Conservation (phyloP, 2,797 vertebrate genomes). For the Sternarchorhynchus goeldii region DNA sequence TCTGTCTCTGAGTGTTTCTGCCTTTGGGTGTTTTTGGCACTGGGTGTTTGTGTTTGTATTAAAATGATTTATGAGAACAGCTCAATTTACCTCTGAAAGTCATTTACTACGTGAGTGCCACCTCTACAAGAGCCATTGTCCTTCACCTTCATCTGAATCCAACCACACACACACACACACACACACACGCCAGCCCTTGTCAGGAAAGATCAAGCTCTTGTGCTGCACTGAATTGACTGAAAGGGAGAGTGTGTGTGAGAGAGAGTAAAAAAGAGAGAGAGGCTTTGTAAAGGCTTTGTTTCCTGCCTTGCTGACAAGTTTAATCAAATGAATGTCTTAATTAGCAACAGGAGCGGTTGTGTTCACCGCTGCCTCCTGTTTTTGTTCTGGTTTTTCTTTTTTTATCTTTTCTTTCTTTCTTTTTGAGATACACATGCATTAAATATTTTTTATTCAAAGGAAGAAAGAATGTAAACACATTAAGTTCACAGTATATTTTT, state of each 20-base stretch:
- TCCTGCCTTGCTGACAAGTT: conserved; percentile 48
- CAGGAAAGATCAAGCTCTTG: conserved; percentile 23
- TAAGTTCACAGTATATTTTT: too few relatives aligned
- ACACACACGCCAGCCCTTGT: not conserved
- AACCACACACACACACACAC: not conserved
- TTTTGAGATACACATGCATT: too few relatives aligned
- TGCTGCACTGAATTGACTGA: conserved; percentile 30
- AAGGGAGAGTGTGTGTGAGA: too few relatives aligned
- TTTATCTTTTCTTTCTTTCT: too few relatives aligned
- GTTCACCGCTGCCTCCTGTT: not conserved
- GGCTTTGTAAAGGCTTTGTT: conserved; percentile 17
- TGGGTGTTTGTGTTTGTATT: not conserved
- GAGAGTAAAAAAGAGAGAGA: too few relatives aligned
- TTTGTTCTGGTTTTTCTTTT: not conserved
- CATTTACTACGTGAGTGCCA: not conserved
- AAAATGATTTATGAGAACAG: conserved; percentile 34
- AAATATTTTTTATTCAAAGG: too few relatives aligned
- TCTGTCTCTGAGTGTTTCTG: conserved; percentile 27
- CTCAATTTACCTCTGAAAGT: conserved; percentile 23
- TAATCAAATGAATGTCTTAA: conserved; percentile 32
- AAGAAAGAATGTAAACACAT: too few relatives aligned
- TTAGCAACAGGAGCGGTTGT: conserved; percentile 42
- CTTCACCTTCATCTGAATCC: not conserved
- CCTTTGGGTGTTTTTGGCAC: not conserved
- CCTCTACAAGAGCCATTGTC: conserved; percentile 16